A percentile compares a stretch with the other conserved stretches of the same genome.
Evolutionary conservation across 2,797 vertebrate species (phyloP).

Genomic region (Peromyscus aztecus): DNA sequence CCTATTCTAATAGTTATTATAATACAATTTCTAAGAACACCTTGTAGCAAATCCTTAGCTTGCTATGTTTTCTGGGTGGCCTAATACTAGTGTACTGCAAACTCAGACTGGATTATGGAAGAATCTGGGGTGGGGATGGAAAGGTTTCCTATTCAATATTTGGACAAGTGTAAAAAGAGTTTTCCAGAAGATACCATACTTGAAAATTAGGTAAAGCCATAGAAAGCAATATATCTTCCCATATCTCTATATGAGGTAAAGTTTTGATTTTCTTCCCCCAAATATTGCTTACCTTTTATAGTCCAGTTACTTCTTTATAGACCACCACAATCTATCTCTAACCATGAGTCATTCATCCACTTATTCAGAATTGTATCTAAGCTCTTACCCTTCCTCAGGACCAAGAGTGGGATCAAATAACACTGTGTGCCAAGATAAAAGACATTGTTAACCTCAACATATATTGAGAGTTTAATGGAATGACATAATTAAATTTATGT

Average conservation of each 20-base stretch:
- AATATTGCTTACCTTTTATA: background rate
- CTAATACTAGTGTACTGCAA: background rate
- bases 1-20: background rate
- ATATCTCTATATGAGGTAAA: background rate
- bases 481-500: background rate
- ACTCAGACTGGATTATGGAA: background rate
- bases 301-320: background rate
- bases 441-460: background rate
- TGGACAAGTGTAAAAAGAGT: background rate
- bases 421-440: background rate
- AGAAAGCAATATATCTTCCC: background rate
- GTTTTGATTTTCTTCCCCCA: background rate
- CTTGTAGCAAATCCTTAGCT: background rate
- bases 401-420: background rate
- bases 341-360: background rate
- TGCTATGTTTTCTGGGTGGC: background rate
- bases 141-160: background rate
- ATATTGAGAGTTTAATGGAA: background rate
- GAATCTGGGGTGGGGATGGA: background rate
- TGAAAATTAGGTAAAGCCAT: background rate
- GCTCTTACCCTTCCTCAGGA: background rate
- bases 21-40: background rate
- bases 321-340: background rate
- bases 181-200: background rate
- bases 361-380: slow-evolving; percentile 36